Evolutionary conservation across 2,797 vertebrate species (phyloP).

Genomic region (Cottoperca gobio): DNA sequence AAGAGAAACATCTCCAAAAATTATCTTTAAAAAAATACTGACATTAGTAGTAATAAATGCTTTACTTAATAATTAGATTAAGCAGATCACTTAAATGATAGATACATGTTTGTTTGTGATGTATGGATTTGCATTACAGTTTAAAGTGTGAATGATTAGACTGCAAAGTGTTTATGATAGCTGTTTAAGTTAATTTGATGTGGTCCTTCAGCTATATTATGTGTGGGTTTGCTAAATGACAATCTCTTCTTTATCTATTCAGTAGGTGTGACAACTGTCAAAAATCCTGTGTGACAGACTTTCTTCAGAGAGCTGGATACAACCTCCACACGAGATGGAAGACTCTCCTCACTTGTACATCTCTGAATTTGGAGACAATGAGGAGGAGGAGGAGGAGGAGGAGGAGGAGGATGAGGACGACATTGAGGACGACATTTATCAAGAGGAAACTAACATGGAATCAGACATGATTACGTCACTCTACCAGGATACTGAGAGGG

Average conservation of each 20-base stretch:
- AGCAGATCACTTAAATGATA: background rate
- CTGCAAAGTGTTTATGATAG: background rate
- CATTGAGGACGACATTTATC: constrained; percentile 44
- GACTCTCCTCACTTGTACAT: constrained; percentile 57
- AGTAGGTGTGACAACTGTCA: constrained; percentile 58
- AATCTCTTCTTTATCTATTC: constrained; percentile 27
- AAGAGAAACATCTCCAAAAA: no score
- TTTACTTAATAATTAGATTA: background rate
- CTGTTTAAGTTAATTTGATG: background rate
- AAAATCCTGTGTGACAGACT: constrained; percentile 74
- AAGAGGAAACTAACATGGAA: constrained; percentile 56
- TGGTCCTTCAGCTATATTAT: background rate
- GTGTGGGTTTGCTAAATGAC: constrained; percentile 3
- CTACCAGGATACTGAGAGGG: constrained; percentile 79
- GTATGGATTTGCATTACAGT: background rate
- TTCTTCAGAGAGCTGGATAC: constrained; percentile 70
- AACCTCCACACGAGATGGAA: constrained; percentile 70
- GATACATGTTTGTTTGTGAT: background rate
- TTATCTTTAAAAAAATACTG: no score
- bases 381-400: constrained; percentile 48
- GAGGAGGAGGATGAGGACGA: constrained; percentile 57
- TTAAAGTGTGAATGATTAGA: background rate
- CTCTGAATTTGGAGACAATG: constrained; percentile 58
- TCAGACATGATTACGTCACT: constrained; percentile 73
- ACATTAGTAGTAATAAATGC: background rate